Percentiles rank a stretch among this genome's conserved stretches.
Evolutionary conservation across 2,797 vertebrate genomes (phyloP).

Genomic region (Alosa sapidissima): DNA sequence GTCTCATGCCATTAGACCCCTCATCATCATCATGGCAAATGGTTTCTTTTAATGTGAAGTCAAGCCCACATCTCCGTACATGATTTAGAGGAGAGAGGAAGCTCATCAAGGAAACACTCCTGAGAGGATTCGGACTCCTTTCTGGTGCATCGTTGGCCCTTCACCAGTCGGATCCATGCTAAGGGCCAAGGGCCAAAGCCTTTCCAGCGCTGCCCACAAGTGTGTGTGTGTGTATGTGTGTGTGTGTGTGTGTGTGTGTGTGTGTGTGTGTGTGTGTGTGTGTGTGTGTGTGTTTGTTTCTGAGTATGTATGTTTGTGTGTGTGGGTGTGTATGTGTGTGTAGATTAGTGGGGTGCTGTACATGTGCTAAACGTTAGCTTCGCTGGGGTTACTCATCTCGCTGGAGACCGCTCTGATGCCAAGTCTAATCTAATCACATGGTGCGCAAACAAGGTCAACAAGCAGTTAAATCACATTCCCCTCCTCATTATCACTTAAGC

Average conservation of each 20-base stretch:
- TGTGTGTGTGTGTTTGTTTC: background rate
- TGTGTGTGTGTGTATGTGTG: background rate
- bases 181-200: no score
- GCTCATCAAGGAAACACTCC: no score
- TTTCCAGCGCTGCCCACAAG: no score
- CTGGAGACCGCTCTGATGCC: background rate
- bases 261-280: background rate
- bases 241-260: background rate
- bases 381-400: no score
- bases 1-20: background rate
- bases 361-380: background rate
- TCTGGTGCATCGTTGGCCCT: no score
- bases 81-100: background rate
- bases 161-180: no score
- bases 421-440: slow-evolving; percentile 30
- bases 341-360: no score
- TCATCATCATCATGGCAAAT: background rate
- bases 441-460: slow-evolving; percentile 35
- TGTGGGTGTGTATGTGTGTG: background rate
- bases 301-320: background rate
- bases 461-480: slow-evolving; percentile 40
- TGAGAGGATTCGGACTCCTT: no score
- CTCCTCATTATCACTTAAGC: slow-evolving; percentile 19
- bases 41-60: background rate
- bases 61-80: background rate